Conservation (phyloP, 2,113 vertebrate species). For the Turnix velox region DNA sequence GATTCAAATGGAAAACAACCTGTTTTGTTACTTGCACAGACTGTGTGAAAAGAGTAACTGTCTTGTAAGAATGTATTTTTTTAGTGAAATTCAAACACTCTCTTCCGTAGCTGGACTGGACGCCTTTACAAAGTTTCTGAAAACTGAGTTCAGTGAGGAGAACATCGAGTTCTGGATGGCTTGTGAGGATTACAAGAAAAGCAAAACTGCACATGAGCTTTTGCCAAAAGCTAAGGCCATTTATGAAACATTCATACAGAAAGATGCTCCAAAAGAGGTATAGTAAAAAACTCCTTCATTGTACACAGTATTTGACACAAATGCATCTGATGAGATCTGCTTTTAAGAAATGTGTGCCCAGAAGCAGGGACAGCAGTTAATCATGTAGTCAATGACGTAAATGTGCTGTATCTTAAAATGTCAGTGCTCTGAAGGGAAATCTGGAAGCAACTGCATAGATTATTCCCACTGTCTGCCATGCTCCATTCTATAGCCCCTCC, state of each 20-base stretch:
- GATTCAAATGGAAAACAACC: not conserved
- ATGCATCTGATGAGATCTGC: not conserved
- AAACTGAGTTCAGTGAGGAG: conserved; percentile 94
- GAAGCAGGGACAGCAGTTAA: not conserved
- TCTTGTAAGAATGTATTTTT: not conserved
- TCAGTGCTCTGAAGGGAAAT: not conserved
- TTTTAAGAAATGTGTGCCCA: not conserved
- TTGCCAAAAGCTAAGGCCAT: conserved; percentile 85
- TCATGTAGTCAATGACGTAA: not conserved
- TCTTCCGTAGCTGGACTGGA: conserved; percentile 80
- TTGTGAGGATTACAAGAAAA: conserved; percentile 91
- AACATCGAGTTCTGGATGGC: conserved; percentile 96
- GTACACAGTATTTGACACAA: not conserved
- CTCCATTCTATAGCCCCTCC: not conserved
- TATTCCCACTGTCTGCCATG: not conserved
- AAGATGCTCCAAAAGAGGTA: conserved; percentile 93
- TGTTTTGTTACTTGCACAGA: not conserved
- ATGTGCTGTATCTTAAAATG: not conserved
- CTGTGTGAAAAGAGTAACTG: not conserved
- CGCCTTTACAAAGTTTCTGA: conserved; percentile 86
- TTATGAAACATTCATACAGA: conserved; percentile 84
- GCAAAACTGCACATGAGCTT: conserved; percentile 76
- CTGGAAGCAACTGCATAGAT: not conserved
- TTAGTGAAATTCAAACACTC: not conserved
- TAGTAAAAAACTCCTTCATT: not conserved